Evolutionary conservation across 2,888 invertebrate genomes (phyloP), one percentile per base, ranked within the genome.

Genomic region (Calliphora vomitoria): DNA sequence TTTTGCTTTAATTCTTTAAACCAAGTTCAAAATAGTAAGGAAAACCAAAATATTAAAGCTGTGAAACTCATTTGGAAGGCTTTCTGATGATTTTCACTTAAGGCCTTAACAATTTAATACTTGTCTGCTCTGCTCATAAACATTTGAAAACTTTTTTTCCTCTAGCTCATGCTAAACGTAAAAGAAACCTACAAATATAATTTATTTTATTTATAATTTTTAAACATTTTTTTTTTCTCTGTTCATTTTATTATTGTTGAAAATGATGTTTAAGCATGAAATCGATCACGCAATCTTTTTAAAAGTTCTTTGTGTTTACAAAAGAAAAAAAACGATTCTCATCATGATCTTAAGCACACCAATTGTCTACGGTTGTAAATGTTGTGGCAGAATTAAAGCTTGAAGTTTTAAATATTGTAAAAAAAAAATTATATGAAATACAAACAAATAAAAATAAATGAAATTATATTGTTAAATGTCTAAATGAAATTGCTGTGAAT

Each of bases 221-320:
- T n/a, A n/a, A 20, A 41, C n/a, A 38, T 55, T 41, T 72, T 58
- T 47, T 72, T 71, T 79, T 78, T 64, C 35, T 71, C 25, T 25
- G 25, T 2, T 25, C 25, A 25, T 25, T 25, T 25, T 58, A 68
- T 25, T 58, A 68, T 64, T 71, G 78, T 20, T 82, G 80, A 84
- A 81, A 84, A 84, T 82, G 69, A 69, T 78, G 84, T 76, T 85
- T 75, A 87, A 74, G 82, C 87, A 87, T 85, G 87, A 87, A 87
- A 85, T 87, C 79, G 85, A 87, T 87, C 87, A 87, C 87, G 87
- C 87, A 85, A 87, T 83, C 71, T 66, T 8, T 50, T 53, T 44
- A 79, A 69, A 62, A 85, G 60, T 58, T 81, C 72, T 74, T 72
- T 81, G 10, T 55, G 66, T 31, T 31, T 68, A 69, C n/a, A 18